These are phyloP conservation scores for Eueremaeus valkanovi DNA, from an alignment of 2,888 invertebrate species.

Conservation along the genomic window DNA sequence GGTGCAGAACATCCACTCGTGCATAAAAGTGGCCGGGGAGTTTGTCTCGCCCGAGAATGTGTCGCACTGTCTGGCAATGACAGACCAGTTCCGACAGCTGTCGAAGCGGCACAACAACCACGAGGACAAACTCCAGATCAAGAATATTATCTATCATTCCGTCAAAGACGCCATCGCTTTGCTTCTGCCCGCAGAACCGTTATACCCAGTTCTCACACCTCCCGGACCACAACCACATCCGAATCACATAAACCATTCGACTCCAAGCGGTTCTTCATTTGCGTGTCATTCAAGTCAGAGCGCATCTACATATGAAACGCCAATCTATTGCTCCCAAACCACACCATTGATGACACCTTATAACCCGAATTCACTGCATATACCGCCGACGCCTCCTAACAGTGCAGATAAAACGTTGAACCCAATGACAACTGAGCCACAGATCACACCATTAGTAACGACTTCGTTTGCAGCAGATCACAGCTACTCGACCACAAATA, in stretches of 20 bases:
- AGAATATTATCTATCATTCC: slow-evolving; percentile 96
- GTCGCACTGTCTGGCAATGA: slow-evolving; percentile 89
- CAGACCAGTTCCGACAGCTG: slow-evolving; percentile 89
- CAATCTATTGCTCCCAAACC: neutral
- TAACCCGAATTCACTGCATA: too few relatives aligned
- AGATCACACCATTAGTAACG: too few relatives aligned
- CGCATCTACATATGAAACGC: neutral
- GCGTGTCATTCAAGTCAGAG: too few relatives aligned
- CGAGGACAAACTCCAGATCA: slow-evolving; percentile 96
- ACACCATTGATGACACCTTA: neutral
- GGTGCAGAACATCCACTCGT: slow-evolving; percentile 91
- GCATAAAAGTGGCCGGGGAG: slow-evolving; percentile 96
- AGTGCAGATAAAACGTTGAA: neutral
- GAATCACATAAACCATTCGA: neutral
- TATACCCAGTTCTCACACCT: neutral
- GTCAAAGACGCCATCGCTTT: slow-evolving; percentile 69
- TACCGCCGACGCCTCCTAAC: neutral
- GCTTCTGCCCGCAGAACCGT: neutral
- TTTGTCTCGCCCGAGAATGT: slow-evolving; percentile 98
- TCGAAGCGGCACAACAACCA: slow-evolving; percentile 92
- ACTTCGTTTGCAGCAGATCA: neutral
- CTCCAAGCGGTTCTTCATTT: neutral
- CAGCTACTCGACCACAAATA: neutral
- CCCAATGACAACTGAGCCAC: neutral
- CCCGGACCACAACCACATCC: neutral